Evolutionary conservation across 2,797 vertebrate species (phyloP).

Genomic region (Lycodopsis pacificus): DNA sequence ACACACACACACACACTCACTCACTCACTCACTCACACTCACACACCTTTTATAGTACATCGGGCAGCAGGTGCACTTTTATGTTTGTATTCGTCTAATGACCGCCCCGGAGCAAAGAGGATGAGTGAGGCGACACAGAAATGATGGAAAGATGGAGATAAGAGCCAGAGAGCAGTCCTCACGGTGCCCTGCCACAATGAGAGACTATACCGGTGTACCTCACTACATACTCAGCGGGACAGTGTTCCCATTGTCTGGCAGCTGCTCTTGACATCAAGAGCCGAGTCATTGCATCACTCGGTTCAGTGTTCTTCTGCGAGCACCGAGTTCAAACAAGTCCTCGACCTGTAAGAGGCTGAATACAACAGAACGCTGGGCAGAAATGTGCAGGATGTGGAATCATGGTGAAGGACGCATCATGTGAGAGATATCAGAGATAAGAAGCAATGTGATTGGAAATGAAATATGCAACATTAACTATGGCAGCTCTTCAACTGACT

Average conservation of each 20-base stretch:
- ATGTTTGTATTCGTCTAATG: constrained; percentile 26
- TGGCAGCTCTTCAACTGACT: background rate
- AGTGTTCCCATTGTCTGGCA: constrained; percentile 52
- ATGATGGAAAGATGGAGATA: constrained; percentile 24
- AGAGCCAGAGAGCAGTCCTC: constrained; percentile 3
- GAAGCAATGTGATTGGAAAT: background rate
- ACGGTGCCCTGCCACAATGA: background rate
- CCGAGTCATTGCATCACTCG: constrained; percentile 36
- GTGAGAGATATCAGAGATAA: background rate
- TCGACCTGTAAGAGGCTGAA: constrained; percentile 4
- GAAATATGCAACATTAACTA: background rate
- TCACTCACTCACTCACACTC: background rate
- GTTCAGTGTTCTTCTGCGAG: background rate
- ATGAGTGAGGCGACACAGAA: constrained; percentile 14
- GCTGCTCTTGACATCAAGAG: constrained; percentile 50
- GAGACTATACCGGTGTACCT: constrained; percentile 12
- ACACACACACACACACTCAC: background rate
- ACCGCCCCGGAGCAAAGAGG: constrained; percentile 32
- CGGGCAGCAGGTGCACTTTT: constrained; percentile 38
- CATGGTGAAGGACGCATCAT: background rate
- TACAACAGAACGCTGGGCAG: background rate
- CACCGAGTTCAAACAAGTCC: constrained; percentile 54
- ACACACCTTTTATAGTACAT: background rate
- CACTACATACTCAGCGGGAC: constrained; percentile 11
- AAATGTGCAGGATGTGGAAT: background rate